Evolutionary conservation across 1,140 invertebrate genomes (phyloP).

Genomic region (Drosophila lowei): DNA sequence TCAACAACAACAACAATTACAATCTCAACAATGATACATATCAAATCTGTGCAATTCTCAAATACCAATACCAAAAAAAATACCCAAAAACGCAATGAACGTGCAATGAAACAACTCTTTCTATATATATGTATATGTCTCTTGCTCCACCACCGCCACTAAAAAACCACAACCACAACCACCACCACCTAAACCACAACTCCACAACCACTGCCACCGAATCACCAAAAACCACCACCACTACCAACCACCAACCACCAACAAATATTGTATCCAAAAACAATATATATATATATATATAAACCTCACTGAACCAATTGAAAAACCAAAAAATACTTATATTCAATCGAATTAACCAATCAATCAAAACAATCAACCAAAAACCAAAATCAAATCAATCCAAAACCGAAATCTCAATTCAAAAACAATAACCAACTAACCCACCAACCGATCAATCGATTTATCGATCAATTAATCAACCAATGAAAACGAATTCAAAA

Average conservation of each 20-base stretch:
- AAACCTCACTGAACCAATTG: constrained; percentile 29
- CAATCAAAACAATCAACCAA: constrained; percentile 14
- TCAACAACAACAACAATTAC: constrained; percentile 24
- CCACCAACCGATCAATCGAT: constrained; percentile 22
- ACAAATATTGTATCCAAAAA: constrained; percentile 31
- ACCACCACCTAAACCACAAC: constrained; percentile 18
- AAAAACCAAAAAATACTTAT: constrained; percentile 29
- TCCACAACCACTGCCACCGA: constrained; percentile 30
- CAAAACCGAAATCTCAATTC: constrained; percentile 22
- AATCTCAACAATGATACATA: constrained; percentile 13
- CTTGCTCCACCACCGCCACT: constrained; percentile 26
- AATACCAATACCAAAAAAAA: constrained; percentile 21
- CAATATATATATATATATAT: constrained; percentile 29
- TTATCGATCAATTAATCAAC: constrained; percentile 28
- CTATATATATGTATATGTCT: constrained; percentile 41
- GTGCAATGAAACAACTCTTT: constrained; percentile 38
- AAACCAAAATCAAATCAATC: constrained; percentile 26
- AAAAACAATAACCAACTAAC: constrained; percentile 22
- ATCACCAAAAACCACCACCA: constrained; percentile 24
- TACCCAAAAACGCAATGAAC: constrained; percentile 48
- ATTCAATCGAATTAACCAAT: constrained; percentile 16
- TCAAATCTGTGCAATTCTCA: constrained; percentile 34
- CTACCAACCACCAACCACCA: constrained; percentile 22
- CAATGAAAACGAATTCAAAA: constrained; percentile 11
- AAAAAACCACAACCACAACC: constrained; percentile 15